Conservation (phyloP, 2,113 vertebrate species). For the Cettia cetti region DNA sequence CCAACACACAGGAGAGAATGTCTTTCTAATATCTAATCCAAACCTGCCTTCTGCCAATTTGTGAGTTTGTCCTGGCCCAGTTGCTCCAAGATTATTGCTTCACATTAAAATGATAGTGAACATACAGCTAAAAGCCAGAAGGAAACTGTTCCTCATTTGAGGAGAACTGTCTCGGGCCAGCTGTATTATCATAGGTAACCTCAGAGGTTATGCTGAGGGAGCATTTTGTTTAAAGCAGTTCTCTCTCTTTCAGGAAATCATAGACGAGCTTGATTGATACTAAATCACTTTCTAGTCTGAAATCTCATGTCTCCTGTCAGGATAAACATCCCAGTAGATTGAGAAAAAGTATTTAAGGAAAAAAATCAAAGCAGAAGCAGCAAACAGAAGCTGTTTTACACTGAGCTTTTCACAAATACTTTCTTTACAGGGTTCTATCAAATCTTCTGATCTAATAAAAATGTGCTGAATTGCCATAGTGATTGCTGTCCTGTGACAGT, state of each 20-base stretch:
- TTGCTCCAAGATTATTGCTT: background rate
- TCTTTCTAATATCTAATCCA: background rate
- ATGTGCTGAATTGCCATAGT: background rate
- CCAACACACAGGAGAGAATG: background rate
- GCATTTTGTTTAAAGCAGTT: background rate
- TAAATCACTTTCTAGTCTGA: background rate
- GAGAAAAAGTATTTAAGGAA: background rate
- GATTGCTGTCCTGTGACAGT: background rate
- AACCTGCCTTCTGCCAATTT: background rate
- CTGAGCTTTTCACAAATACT: background rate
- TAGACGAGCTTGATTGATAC: background rate
- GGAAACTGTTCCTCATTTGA: background rate
- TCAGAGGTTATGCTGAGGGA: background rate
- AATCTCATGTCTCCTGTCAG: background rate
- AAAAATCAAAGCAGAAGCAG: background rate
- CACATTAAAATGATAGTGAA: background rate
- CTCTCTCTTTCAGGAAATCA: background rate
- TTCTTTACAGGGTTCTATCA: background rate
- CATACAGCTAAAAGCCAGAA: background rate
- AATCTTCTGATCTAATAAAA: background rate
- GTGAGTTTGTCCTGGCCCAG: background rate
- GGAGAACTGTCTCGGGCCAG: background rate
- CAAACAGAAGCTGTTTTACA: background rate
- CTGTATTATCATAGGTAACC: background rate
- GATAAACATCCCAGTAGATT: background rate